Evolutionary conservation across 2,113 vertebrate species (phyloP), one percentile per base, ranked within the genome.

Genomic region (Egretta garzetta): DNA sequence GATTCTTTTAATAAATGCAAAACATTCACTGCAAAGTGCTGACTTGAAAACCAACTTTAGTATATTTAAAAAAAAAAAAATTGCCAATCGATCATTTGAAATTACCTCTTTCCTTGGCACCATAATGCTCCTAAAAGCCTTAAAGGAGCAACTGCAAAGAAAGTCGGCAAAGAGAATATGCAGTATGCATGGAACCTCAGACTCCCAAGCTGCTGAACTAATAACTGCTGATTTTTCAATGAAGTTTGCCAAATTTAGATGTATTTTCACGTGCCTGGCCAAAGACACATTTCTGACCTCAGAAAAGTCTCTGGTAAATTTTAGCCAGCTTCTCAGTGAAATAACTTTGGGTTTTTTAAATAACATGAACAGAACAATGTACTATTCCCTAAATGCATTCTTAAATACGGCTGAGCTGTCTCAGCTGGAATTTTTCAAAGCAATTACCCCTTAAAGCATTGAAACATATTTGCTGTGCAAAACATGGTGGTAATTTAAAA

Each of bases 361-460:
- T 73, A 94, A 45, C 22, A 23, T 3, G 22, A 90, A 23, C 16
- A 35, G 47, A 92, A 80, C 22, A 90, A 76, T 0, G 4, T 47
- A 45, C 30, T 70, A 50, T 73, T 96, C 41, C 49, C 39, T 53
- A 60, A 91, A 75, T 37, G 41, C 41, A 28, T 55, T 88, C 45
- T 87, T 63, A 79, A 92, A 79, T 91, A 68, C 37, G 49, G 47
- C 56, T 91, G 77, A 91, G 71, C n/a, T 66, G 30, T 76, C 84
- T 82, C 76, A 93, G 76, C 66, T 94, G 89, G 66, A 85, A 37
- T 89, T 89, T 92, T 92, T 95, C 80, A 88, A 86, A 86, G 80
- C 76, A 93, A 89, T 90, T 94, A 68, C 53, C 32, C 39, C 50
- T 85, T 68, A 84, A 94, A 96, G 33, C 62, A 93, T 8, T 88